Evolutionary conservation across 2,113 vertebrate genomes (phyloP), one percentile per base, ranked within the genome.

Genomic region (Clarias magur): DNA sequence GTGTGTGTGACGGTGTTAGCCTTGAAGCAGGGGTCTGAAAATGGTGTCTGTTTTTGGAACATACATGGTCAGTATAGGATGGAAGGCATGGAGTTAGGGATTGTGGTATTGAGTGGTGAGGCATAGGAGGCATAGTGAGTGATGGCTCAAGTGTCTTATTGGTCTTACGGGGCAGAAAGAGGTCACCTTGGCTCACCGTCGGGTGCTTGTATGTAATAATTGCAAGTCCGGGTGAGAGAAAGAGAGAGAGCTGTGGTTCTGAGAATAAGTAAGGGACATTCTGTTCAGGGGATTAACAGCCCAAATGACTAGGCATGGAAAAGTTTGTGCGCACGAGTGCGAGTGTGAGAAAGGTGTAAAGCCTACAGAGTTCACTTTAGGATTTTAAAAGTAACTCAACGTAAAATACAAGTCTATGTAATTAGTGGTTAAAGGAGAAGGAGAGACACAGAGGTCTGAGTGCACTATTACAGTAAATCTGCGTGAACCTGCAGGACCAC

Each of bases 91-190:
- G 87, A 82, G 86, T 70, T 30, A 30, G 85, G 85, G 86, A 83
- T 82, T 90, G 85, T 63, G 85, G 70, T 59, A 83, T 65, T 78
- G 72, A 56, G 68, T 23, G 65, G 27, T 19, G 53, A 42, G 48
- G 23, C 34, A 62, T 60, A 4, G 11, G 15, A 30, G 57, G 72
- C 63, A 68, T 83, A 30, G 27, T 82, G 90, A 88, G 62, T 80
- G 89, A 91, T 67, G 59, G 87, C 73, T 92, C 91, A 92, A 90
- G 85, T 90, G 86, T 86, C 87, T 87, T 72, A 86, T 79, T 90
- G 82, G 85, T 90, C 78, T 81, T 88, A 57, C 62, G 88, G 25
- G 42, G 60, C 68, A 78, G 80, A 21, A 88, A 88, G 65, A 48
- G 84, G 85, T 87, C 87, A 72, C 27, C 85, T 76, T 59, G 65